Evolutionary conservation across 2,888 invertebrate genomes (phyloP), one percentile per base, ranked within the genome.

Genomic region (Biston betularia): DNA sequence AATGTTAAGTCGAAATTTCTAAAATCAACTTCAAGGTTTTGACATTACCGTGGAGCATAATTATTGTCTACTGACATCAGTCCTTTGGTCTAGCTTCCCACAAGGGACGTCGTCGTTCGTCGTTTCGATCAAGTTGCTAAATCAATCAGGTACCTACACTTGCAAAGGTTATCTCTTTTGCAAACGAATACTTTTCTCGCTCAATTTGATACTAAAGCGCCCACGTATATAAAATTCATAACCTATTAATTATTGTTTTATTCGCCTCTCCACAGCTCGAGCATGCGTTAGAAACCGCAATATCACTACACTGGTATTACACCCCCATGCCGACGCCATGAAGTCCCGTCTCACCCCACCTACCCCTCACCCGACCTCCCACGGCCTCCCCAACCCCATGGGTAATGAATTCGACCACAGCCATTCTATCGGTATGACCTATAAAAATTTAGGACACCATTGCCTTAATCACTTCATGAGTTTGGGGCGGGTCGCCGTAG

Each of bases 271-370:
- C 74, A 83, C 78, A 80, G 79, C 62, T 80, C 82, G 79, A 84
- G 84, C 84, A 82, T 84, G 85, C 84, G 84, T 87, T 88, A 85
- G 89, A 88, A 87, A 87, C 89, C 89, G 89, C 90, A 90, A 91
- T 90, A 90, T 89, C 88, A 89, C 89, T 87, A 89, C 88, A 89
- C 88, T 88, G 88, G 89, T 90, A 92, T 90, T 91, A 90, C 89
- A 89, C 89, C 85, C 83, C 80, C 83, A 80, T 73, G 77, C 80
- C 85, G 90, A 85, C 90, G 88, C 89, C 90, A 87, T 86, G 86
- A 84, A 86, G 86, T 86, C 88, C 86, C 84, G 82, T 74, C 81
- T 72, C 79, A 76, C 78, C 78, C 80, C 79, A 74, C 70, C 69
- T 65, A 65, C 71, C 75, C 76, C 70, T 8, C 78, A 76, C 78